These are phyloP conservation scores for Perca flavescens DNA, from an alignment of 2,113 vertebrate genomes.

Conservation along the genomic window DNA sequence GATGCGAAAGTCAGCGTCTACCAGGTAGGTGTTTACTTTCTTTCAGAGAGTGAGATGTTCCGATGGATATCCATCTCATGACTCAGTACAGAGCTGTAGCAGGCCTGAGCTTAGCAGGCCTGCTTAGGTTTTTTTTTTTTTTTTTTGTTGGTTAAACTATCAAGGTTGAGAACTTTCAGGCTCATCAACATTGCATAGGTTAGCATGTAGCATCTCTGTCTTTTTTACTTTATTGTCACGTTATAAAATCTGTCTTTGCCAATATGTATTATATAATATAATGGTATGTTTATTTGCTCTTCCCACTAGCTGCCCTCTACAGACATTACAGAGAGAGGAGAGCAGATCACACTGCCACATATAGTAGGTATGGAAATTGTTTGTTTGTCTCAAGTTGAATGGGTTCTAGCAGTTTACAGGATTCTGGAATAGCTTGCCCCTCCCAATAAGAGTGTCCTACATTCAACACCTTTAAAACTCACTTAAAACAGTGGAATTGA, in stretches of 20 bases:
- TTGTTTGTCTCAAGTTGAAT: neutral
- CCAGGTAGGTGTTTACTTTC: constrained; percentile 81
- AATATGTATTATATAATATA: neutral
- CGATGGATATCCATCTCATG: neutral
- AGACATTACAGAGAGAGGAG: constrained; percentile 75
- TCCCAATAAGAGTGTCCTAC: no score
- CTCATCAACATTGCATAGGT: neutral
- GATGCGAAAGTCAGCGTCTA: constrained; percentile 86
- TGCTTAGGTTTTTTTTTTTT: neutral
- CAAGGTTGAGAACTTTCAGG: no score
- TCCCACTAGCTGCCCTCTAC: constrained; percentile 71
- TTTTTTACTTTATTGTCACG: neutral
- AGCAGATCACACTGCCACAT: constrained; percentile 73
- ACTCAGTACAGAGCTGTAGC: neutral
- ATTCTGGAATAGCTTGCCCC: no score
- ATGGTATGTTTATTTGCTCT: constrained; percentile 1
- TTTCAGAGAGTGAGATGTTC: neutral
- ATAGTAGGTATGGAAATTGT: constrained; percentile 82
- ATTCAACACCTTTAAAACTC: no score
- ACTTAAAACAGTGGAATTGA: no score
- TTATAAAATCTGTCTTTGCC: neutral
- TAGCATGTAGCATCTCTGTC: neutral
- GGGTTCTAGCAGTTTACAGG: neutral
- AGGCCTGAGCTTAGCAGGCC: neutral
- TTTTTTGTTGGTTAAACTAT: neutral